Percentiles rank a stretch among this genome's conserved stretches.
phyloP scores from a whole-genome alignment of 2,797 vertebrate species.

The Scleropages formosus region DNA sequence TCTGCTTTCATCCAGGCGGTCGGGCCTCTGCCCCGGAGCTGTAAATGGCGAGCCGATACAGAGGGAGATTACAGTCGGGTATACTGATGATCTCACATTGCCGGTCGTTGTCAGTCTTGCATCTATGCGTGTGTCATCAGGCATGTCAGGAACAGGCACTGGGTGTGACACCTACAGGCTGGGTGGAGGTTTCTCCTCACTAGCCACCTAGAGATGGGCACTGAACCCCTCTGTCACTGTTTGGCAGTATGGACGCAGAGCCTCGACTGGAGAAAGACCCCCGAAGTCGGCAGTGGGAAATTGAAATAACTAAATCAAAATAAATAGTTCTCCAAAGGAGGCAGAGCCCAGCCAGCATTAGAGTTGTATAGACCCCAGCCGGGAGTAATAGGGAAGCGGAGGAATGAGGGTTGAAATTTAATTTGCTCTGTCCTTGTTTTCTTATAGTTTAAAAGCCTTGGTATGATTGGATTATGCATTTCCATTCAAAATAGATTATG shows the following conservation, averaged over 20 bases:
- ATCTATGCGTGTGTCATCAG: neutral
- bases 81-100: conserved; percentile 4
- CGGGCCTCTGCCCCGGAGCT: neutral
- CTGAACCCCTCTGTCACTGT: too few species aligned
- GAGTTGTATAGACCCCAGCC: conserved; percentile 44
- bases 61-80: neutral
- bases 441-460: conserved; percentile 65
- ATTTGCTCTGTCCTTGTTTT: conserved; percentile 60
- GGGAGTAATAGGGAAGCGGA: conserved; percentile 24
- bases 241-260: too few species aligned
- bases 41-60: neutral
- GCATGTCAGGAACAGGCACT: neutral
- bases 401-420: conserved; percentile 46
- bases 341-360: conserved; percentile 43
- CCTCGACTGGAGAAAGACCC: too few species aligned
- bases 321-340: conserved; percentile 49
- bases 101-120: neutral
- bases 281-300: conserved; percentile 39
- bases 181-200: neutral
- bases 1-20: neutral
- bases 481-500: conserved; percentile 54
- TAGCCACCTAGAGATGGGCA: too few species aligned
- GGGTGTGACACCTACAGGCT: neutral
- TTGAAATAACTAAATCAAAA: conserved; percentile 56
- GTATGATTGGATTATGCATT: conserved; percentile 60